Conservation (phyloP, 2,113 vertebrate species). For the Myotis yumanensis region DNA sequence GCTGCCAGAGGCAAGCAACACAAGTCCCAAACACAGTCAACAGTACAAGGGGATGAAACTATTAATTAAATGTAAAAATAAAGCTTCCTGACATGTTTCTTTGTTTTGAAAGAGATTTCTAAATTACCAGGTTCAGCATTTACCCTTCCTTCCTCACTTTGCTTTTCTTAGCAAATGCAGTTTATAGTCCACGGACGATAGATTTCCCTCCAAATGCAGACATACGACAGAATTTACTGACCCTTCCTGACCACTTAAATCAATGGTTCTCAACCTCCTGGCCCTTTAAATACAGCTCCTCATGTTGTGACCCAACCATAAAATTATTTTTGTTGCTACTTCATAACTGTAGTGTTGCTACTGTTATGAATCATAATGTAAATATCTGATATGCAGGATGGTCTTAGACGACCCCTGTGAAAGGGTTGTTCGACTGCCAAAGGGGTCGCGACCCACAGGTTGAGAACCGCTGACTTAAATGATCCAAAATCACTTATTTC, state of each 20-base stretch:
- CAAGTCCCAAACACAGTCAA: constrained; percentile 13
- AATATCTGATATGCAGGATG: too few relatives aligned
- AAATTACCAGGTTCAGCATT: constrained; percentile 63
- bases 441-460: too few relatives aligned
- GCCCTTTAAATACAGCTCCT: too few relatives aligned
- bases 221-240: neutral
- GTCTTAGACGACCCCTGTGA: too few relatives aligned
- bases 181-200: neutral
- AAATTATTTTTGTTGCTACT: too few relatives aligned
- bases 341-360: too few relatives aligned
- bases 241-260: neutral
- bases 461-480: neutral
- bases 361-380: too few relatives aligned
- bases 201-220: neutral
- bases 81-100: constrained; percentile 60
- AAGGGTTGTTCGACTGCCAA: too few relatives aligned
- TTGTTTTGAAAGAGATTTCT: constrained; percentile 71
- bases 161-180: neutral
- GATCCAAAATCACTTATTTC: neutral
- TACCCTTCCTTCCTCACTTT: constrained; percentile 20
- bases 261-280: too few relatives aligned
- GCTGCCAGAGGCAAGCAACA: constrained; percentile 57
- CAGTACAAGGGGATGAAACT: constrained; percentile 27
- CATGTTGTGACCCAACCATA: too few relatives aligned
- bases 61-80: constrained; percentile 78